Evolutionary conservation across 2,888 invertebrate species (phyloP).

Genomic region (Seladonia tumulorum): DNA sequence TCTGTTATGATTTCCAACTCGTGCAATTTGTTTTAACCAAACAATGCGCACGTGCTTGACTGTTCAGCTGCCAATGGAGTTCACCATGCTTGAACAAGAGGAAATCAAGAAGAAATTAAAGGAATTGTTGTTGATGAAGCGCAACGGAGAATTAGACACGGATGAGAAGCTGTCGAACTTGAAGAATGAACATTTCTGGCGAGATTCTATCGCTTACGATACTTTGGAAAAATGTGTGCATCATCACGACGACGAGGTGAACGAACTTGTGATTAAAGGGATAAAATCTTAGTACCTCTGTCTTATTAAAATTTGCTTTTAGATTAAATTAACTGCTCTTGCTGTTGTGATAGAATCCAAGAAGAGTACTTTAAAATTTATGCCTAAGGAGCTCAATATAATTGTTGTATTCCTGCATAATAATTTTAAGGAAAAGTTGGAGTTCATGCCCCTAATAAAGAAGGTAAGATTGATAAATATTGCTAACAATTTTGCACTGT

Average conservation of each 20-base stretch:
- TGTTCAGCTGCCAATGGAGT: not conserved
- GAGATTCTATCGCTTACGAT: slow-evolving; percentile 85
- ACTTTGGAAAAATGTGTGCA: slow-evolving; percentile 86
- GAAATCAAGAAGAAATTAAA: slow-evolving; percentile 58
- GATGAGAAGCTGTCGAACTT: slow-evolving; percentile 58
- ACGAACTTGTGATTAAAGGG: slow-evolving; percentile 25
- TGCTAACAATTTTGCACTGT: not conserved
- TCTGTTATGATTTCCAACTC: no score
- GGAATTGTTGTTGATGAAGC: slow-evolving; percentile 67
- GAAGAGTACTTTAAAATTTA: slow-evolving; percentile 89
- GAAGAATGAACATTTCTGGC: slow-evolving; percentile 83
- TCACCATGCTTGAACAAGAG: slow-evolving; percentile 47
- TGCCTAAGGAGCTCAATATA: slow-evolving; percentile 87
- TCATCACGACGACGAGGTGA: slow-evolving; percentile 87
- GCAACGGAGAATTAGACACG: slow-evolving; percentile 72
- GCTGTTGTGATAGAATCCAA: slow-evolving; percentile 90
- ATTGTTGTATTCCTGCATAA: slow-evolving; percentile 87
- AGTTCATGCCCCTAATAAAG: slow-evolving; percentile 88
- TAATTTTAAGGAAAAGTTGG: slow-evolving; percentile 90
- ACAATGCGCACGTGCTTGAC: slow-evolving; percentile 4
- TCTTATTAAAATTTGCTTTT: slow-evolving; percentile 59
- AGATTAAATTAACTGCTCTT: slow-evolving; percentile 89
- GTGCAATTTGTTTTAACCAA: no score
- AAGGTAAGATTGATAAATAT: slow-evolving; percentile 85
- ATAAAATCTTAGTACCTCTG: slow-evolving; percentile 39